Evolutionary conservation across 2,888 invertebrate species (phyloP).

Genomic region (Nyleta sp.): DNA sequence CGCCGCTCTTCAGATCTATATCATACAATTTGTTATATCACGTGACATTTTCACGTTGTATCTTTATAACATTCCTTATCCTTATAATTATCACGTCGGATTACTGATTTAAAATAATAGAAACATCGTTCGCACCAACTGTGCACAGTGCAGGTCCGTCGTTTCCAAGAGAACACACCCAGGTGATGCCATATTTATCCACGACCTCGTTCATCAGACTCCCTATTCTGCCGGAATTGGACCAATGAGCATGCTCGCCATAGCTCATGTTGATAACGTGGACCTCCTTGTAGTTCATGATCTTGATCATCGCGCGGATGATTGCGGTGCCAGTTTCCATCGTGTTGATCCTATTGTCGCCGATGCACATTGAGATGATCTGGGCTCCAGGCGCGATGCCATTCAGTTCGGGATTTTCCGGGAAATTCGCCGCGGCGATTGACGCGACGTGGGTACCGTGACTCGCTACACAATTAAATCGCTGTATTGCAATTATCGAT

Average conservation of each 20-base stretch:
- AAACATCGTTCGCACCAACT: slow-evolving; percentile 85
- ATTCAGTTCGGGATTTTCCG: slow-evolving; percentile 92
- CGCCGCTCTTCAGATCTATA: too few relatives aligned
- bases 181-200: slow-evolving; percentile 94
- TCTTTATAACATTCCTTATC: too few relatives aligned
- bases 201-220: slow-evolving; percentile 94
- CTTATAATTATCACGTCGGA: too few relatives aligned
- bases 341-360: slow-evolving; percentile 95
- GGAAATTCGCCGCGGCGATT: slow-evolving; percentile 96
- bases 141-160: slow-evolving; percentile 95
- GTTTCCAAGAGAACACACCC: slow-evolving; percentile 98
- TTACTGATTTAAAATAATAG: neutral
- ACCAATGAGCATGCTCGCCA: slow-evolving; percentile 97
- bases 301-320: slow-evolving; percentile 94
- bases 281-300: slow-evolving; percentile 87
- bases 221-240: slow-evolving; percentile 93
- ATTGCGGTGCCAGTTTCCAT: slow-evolving; percentile 99
- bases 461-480: slow-evolving; percentile 89
- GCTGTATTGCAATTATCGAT: too few relatives aligned
- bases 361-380: slow-evolving; percentile 95
- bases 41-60: too few relatives aligned
- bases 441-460: slow-evolving; percentile 99
- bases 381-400: slow-evolving; percentile 99
- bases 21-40: too few relatives aligned
- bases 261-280: slow-evolving; percentile 99